phyloP scores from a whole-genome alignment of 2,797 vertebrate species.

The Gobio occitaniae region DNA sequence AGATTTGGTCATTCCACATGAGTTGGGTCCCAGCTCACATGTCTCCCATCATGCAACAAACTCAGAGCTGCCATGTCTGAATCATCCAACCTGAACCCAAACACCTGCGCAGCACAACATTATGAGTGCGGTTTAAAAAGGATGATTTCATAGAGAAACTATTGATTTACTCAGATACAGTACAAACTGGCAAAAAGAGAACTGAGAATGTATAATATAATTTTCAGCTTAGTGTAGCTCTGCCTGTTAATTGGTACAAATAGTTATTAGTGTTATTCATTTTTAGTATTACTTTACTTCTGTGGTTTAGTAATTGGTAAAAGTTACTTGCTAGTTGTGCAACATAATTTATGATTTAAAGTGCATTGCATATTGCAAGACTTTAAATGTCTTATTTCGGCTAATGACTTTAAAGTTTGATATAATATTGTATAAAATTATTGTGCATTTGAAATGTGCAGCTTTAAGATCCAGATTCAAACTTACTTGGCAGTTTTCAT shows the following conservation, averaged over 20 bases:
- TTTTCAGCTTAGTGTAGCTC: not conserved
- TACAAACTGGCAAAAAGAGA: not conserved
- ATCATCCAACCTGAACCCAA: conserved; percentile 76
- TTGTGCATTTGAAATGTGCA: not conserved
- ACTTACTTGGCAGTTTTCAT: conserved; percentile 83
- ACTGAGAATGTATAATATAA: not conserved
- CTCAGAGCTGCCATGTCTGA: conserved; percentile 73
- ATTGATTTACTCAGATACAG: not conserved
- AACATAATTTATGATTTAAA: not conserved
- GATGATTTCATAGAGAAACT: conserved; percentile 41
- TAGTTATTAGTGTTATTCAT: not conserved
- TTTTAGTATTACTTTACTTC: not conserved
- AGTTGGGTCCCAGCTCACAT: conserved; percentile 79
- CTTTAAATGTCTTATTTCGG: not conserved
- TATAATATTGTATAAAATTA: not conserved
- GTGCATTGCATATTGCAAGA: no score
- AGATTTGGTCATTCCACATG: conserved; percentile 63
- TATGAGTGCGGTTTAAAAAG: conserved; percentile 2
- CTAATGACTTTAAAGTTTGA: not conserved
- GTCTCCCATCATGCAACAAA: conserved; percentile 80
- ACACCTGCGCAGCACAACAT: conserved; percentile 70
- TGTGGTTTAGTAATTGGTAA: not conserved
- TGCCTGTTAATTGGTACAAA: not conserved
- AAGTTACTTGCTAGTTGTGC: not conserved
- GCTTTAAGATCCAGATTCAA: not conserved